Percentiles rank a stretch among this genome's conserved stretches.
phyloP scores from a whole-genome alignment of 2,888 invertebrate species.

The Cyclophora punctaria region DNA sequence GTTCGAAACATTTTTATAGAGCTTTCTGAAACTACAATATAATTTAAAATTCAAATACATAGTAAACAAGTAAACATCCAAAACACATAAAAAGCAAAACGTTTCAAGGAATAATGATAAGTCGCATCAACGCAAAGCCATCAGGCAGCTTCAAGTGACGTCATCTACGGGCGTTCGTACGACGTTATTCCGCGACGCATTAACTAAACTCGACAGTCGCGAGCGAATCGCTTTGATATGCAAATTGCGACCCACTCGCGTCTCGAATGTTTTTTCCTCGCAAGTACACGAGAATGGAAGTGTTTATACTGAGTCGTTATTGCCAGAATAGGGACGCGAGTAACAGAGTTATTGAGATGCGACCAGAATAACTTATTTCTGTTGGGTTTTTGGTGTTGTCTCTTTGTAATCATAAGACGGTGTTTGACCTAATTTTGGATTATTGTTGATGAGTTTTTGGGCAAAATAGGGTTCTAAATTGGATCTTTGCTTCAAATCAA shows the following conservation, averaged over 20 bases:
- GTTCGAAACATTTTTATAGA: too few relatives aligned
- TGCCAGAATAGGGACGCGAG: constrained; percentile 5
- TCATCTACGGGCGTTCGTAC: background rate
- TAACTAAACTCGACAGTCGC: constrained; percentile 13
- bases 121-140: background rate
- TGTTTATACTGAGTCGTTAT: constrained; percentile 19
- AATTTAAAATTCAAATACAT: too few relatives aligned
- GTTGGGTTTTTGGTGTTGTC: background rate
- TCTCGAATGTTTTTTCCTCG: constrained; percentile 16
- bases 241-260: constrained; percentile 13
- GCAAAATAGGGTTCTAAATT: too few relatives aligned
- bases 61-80: constrained; percentile 1
- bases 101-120: background rate
- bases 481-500: too few relatives aligned
- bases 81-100: background rate
- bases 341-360: constrained; percentile 13
- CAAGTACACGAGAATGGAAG: constrained; percentile 12
- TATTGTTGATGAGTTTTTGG: too few relatives aligned
- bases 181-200: constrained; percentile 10
- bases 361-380: constrained; percentile 10
- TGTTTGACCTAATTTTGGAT: too few relatives aligned
- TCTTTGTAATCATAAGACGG: too few relatives aligned
- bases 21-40: too few relatives aligned
- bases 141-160: background rate
- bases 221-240: constrained; percentile 20